Evolutionary conservation across 2,888 invertebrate species (phyloP).

Genomic region (Ptilodon capucinus): DNA sequence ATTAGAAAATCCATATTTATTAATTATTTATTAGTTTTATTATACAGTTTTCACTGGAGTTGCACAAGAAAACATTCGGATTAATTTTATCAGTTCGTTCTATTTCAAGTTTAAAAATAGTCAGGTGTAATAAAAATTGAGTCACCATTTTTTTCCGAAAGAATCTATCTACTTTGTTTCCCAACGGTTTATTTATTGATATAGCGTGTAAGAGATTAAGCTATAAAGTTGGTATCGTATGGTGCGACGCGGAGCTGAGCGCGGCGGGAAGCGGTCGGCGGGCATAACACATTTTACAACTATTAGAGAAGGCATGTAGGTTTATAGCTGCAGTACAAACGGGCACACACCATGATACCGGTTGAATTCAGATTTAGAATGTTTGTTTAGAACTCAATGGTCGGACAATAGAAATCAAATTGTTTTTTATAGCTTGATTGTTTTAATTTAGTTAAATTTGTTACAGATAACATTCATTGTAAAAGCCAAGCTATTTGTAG

Average conservation of each 20-base stretch:
- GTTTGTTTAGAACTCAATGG: constrained; percentile 5
- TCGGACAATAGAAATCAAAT: constrained; percentile 8
- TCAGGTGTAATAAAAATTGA: constrained; percentile 20
- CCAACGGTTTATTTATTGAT: constrained; percentile 69
- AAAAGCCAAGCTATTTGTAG: background rate
- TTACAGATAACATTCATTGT: background rate
- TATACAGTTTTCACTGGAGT: background rate
- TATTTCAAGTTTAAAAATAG: no score
- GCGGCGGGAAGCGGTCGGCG: constrained; percentile 63
- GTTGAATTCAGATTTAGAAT: constrained; percentile 28
- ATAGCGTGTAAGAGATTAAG: constrained; percentile 75
- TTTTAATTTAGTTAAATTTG: background rate
- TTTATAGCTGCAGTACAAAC: constrained; percentile 39
- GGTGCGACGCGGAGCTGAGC: constrained; percentile 64
- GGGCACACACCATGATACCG: constrained; percentile 40
- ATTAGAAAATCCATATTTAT: no score
- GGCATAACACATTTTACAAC: constrained; percentile 70
- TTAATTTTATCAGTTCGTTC: no score
- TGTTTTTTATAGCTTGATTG: background rate
- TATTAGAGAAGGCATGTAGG: constrained; percentile 56
- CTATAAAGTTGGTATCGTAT: constrained; percentile 66
- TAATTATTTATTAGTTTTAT: no score
- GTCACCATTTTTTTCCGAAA: constrained; percentile 23
- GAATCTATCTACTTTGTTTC: constrained; percentile 55
- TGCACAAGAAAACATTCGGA: constrained; percentile 2